phyloP scores from a whole-genome alignment of 1,140 invertebrate species.

The Euwallacea fornicatus region DNA sequence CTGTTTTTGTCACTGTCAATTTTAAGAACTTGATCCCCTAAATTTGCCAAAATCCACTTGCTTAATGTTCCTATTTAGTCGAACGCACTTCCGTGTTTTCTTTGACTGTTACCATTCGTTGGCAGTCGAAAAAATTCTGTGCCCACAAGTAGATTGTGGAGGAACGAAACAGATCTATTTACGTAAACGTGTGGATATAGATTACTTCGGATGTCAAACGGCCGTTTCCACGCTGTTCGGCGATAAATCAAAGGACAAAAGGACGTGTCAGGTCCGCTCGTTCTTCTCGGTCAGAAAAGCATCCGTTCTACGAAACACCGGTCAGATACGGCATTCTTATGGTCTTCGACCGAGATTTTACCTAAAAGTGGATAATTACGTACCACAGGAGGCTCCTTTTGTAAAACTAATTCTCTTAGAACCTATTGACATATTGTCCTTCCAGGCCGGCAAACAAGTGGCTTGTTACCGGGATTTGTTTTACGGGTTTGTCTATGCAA shows the following conservation, averaged over 20 bases:
- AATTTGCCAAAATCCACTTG: too few species aligned
- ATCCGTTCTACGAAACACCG: constrained; percentile 1
- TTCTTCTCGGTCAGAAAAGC: background rate
- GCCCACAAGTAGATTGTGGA: background rate
- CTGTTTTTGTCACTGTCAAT: too few species aligned
- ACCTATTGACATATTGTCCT: too few species aligned
- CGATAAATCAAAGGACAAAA: constrained; percentile 1
- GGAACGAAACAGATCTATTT: background rate
- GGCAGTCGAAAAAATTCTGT: background rate
- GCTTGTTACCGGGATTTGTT: too few species aligned
- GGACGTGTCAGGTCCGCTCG: background rate
- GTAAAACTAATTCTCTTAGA: too few species aligned
- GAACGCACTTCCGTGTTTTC: background rate
- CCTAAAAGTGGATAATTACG: constrained; percentile 10
- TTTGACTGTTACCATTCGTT: background rate
- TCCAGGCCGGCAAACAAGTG: too few species aligned
- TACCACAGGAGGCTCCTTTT: too few species aligned
- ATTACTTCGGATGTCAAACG: constrained; percentile 11
- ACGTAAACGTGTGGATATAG: constrained; percentile 3
- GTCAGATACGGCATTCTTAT: background rate
- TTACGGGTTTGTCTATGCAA: too few species aligned
- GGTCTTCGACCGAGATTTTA: constrained; percentile 4
- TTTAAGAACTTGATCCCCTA: too few species aligned
- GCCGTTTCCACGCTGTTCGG: background rate
- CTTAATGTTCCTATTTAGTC: too few species aligned